Evolutionary conservation across 2,797 vertebrate genomes (phyloP), one percentile per base, ranked within the genome.

Genomic region (Manis crassicaudata): DNA sequence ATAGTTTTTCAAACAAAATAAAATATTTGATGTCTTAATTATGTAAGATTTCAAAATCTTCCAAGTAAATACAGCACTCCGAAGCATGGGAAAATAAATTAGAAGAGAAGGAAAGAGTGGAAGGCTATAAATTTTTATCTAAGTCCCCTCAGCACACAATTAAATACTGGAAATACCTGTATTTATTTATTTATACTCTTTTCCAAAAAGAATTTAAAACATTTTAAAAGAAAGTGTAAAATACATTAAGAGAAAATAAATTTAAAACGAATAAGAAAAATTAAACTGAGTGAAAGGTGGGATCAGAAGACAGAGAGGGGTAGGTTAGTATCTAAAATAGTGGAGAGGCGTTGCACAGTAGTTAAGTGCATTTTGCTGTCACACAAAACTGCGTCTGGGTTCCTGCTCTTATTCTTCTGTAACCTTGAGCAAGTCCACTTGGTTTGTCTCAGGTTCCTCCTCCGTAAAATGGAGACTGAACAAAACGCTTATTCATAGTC

Each of bases 41-140:
- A 94, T 79, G 32, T 62, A 79, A 90, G 70, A 89, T 67, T 96
- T 94, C 60, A 56, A 93, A 94, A 92, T 32, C 68, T 56, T 54
- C n/a, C 25, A 58, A 91, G 63, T 82, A 83, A 90, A 60, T 83
- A 60, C 77, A 81, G 75, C 32, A 82, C n/a, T 35, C 20, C 35
- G 20, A 67, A 29, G 32, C 7, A 92, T 68, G 68, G 13, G 27
- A 56, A 90, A 82, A 60, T 54, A 72, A 88, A 50, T 88, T 43
- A 91, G 35, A 56, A 54, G 46, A 81, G 17, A 87, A 14, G 50
- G 23, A 63, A 46, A 82, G 14, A 32, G 50, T 20, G 32, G 14
- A 29, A 40, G 25, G 25, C 35, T 67, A 5, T 56, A 83, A 63
- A 25, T 65, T 58, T 97, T 89, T 54, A 70, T 56, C 29, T 79